Conservation (phyloP, 2,888 invertebrate genomes). For the Trimorus sp. region DNA sequence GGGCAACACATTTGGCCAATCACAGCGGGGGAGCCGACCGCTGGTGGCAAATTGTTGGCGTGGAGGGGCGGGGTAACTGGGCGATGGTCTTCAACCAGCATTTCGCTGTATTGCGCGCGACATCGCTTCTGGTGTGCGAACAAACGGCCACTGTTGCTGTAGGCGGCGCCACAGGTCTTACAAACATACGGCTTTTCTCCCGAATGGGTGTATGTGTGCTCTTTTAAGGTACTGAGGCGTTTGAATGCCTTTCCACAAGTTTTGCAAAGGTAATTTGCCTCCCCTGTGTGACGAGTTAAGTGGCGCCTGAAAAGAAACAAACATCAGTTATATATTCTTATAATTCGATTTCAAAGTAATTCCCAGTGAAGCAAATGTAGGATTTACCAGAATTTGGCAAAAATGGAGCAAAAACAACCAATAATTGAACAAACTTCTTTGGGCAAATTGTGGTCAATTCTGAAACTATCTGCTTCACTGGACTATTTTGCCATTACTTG, state of each 20-base stretch:
- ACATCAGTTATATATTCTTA: constrained; percentile 6
- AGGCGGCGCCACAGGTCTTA: constrained; percentile 80
- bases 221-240: constrained; percentile 79
- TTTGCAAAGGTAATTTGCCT: constrained; percentile 80
- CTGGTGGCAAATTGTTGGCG: constrained; percentile 78
- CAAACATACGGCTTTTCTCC: constrained; percentile 80
- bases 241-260: constrained; percentile 80
- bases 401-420: too few species aligned
- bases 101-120: constrained; percentile 78
- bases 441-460: too few species aligned
- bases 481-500: too few species aligned
- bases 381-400: too few species aligned
- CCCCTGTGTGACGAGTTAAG: constrained; percentile 79
- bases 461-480: too few species aligned
- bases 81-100: constrained; percentile 76
- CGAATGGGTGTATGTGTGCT: constrained; percentile 80
- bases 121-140: constrained; percentile 80
- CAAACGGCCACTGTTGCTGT: constrained; percentile 80
- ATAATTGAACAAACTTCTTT: too few species aligned
- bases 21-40: constrained; percentile 79
- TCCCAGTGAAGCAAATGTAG: too few species aligned
- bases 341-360: too few species aligned
- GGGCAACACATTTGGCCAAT: constrained; percentile 80
- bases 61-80: constrained; percentile 77
- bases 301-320: constrained; percentile 71